These are phyloP conservation scores for Cryptoblepharus egeriae DNA, from an alignment of 2,797 vertebrate species.

Conservation along the genomic window DNA sequence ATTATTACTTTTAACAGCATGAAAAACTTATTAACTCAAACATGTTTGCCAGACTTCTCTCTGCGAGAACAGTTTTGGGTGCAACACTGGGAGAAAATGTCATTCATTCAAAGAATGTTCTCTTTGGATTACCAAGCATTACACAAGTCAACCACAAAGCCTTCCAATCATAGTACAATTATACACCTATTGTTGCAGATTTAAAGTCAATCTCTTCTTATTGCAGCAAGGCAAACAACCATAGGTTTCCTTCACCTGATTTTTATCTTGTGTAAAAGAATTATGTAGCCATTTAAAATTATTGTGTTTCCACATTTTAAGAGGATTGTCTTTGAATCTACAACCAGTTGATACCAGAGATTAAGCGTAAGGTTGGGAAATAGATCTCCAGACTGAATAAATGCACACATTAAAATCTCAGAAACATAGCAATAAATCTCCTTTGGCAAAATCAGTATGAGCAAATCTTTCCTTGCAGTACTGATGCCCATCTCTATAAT, in stretches of 20 bases:
- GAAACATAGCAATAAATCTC: conserved; percentile 30
- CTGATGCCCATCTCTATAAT: not conserved
- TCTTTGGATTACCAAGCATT: conserved; percentile 53
- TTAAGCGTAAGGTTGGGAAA: conserved; percentile 16
- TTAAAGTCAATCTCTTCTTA: conserved; percentile 47
- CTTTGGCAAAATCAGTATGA: conserved; percentile 17
- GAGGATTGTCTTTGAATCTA: conserved; percentile 16
- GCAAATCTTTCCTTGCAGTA: conserved; percentile 12
- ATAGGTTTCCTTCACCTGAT: conserved; percentile 12
- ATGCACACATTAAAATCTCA: not conserved
- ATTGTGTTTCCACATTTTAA: conserved; percentile 7
- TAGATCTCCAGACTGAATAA: not conserved
- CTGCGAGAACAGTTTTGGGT: conserved; percentile 55
- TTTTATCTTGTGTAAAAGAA: conserved; percentile 21
- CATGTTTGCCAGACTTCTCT: conserved; percentile 69
- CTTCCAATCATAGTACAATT: conserved; percentile 63
- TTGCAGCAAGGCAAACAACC: conserved; percentile 40
- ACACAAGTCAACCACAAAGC: conserved; percentile 59
- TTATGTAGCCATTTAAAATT: conserved; percentile 9
- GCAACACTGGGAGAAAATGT: conserved; percentile 64
- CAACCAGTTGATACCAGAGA: conserved; percentile 2
- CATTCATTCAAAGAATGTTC: conserved; percentile 49
- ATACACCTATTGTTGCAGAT: conserved; percentile 40
- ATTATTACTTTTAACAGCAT: conserved; percentile 83
- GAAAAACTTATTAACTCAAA: conserved; percentile 79